Evolutionary conservation across 2,113 vertebrate genomes (phyloP), one percentile per base, ranked within the genome.

Genomic region (Stigmatopora argus): DNA sequence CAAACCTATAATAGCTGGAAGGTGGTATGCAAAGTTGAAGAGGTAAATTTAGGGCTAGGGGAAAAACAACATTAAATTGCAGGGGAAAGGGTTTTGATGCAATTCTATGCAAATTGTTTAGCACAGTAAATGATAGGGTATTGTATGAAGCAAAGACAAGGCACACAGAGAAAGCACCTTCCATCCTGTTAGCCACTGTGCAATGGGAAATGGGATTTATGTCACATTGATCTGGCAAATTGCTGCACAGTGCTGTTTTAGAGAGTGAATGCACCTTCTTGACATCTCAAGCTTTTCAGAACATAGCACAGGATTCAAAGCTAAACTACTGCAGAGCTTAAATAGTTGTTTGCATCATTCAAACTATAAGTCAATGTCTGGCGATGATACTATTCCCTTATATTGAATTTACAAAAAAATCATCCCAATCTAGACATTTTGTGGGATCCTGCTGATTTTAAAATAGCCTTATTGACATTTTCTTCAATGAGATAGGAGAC

Each of bases 121-220:
- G 63, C 49, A 26, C n/a, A 66, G 58, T 12, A 59, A 59, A 59
- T 48, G 60, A 38, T 45, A 65, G 46, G 44, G 52, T 14, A 18
- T 17, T 1, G 49, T 53, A 13, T 15, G 61, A 53, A 67, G 60
- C 13, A 61, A 80, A 64, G 47, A 38, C 18, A 59, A 18, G 17
- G 46, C 15, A 21, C 11, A 31, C 21, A 48, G 14, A 66, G 38
- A 59, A 48, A 57, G 34, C 47, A 63, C n/a, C 71, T 57, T 71
- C 83, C 57, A 77, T 83, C 78, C 73, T 75, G 70, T 81, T 80
- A 84, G 73, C 75, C 70, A 77, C 74, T 69, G 76, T 62, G 58
- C 72, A 79, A 76, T 72, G 45, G 74, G 77, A 83, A 84, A 87
- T 87, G 62, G 77, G 83, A 85, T 80, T 87, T 67, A 65, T 78